These are phyloP conservation scores for Prionace glauca DNA, from an alignment of 2,797 vertebrate species.

Conservation along the genomic window DNA sequence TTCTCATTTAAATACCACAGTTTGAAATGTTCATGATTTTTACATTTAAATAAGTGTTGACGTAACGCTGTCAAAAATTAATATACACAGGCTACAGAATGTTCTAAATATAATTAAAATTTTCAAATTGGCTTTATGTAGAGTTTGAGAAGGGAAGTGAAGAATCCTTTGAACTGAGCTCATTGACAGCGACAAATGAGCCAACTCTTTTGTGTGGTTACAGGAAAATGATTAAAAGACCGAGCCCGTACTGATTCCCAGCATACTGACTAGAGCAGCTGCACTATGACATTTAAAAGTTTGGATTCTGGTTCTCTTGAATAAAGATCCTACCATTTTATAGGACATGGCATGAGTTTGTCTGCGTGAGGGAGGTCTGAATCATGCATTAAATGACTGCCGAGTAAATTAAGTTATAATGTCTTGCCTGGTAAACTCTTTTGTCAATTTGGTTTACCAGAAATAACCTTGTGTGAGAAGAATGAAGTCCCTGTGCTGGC, in stretches of 20 bases:
- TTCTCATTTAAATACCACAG: background rate
- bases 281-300: constrained; percentile 22
- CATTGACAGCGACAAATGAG: background rate
- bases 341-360: background rate
- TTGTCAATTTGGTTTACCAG: background rate
- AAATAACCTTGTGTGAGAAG: background rate
- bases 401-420: background rate
- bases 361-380: constrained; percentile 29
- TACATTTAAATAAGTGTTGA: background rate
- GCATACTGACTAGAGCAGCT: background rate
- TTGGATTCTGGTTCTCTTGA: background rate
- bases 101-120: background rate
- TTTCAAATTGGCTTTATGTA: background rate
- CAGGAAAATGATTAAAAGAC: background rate
- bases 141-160: background rate
- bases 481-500: background rate
- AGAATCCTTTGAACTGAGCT: constrained; percentile 17
- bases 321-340: background rate
- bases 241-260: background rate
- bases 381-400: background rate
- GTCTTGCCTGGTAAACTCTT: constrained; percentile 5
- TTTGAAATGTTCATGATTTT: background rate
- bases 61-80: background rate
- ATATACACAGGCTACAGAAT: background rate
- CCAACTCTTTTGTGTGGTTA: background rate